phyloP scores from a whole-genome alignment of 2,113 vertebrate species.

The Alligator mississippiensis region DNA sequence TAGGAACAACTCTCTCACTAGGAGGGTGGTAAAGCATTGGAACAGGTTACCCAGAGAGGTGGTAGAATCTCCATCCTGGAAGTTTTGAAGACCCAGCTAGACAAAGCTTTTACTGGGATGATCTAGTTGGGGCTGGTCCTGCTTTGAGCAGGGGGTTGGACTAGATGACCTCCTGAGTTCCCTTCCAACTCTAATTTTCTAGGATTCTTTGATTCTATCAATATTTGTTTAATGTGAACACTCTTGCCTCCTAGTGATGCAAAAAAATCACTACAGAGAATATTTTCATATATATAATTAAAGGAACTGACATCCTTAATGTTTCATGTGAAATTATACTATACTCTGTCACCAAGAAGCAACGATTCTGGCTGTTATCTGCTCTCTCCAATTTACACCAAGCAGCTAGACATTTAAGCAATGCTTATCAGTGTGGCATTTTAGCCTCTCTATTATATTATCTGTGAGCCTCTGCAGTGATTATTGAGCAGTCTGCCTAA shows the following conservation, averaged over 20 bases:
- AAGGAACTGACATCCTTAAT: not conserved
- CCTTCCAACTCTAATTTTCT: too few relatives aligned
- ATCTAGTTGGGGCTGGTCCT: too few relatives aligned
- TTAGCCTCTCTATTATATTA: not conserved
- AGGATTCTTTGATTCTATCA: not conserved
- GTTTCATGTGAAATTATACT: fast-evolving
- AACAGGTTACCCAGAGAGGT: too few relatives aligned
- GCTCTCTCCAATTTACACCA: not conserved
- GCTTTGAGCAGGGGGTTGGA: too few relatives aligned
- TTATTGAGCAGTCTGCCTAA: not conserved
- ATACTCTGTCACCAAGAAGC: not conserved
- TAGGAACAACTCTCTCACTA: too few relatives aligned
- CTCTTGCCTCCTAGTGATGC: not conserved
- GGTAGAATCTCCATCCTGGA: too few relatives aligned
- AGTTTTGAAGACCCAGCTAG: too few relatives aligned
- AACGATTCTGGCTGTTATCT: fast-evolving
- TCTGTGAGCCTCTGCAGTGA: conserved; percentile 68
- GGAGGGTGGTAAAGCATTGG: too few relatives aligned
- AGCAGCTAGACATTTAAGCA: conserved; percentile 39
- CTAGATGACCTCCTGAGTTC: too few relatives aligned
- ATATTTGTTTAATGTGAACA: not conserved
- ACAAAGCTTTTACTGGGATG: too few relatives aligned
- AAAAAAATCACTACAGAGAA: not conserved
- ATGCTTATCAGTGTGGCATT: not conserved
- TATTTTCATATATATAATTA: not conserved